Conservation (phyloP, 2,888 invertebrate genomes). For the Catocala sponsa region DNA sequence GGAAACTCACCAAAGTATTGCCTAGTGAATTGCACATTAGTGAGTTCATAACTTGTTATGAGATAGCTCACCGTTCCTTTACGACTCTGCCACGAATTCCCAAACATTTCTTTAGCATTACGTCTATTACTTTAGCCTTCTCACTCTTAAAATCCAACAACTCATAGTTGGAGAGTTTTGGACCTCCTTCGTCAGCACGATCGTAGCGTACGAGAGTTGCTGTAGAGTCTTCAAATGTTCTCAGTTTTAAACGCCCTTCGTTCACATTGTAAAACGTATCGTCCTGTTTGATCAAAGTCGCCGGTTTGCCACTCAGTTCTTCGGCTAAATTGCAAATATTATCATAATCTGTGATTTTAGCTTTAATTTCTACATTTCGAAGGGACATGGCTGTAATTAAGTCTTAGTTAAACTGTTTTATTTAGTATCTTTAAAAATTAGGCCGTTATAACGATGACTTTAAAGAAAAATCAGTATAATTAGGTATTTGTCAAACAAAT, state of each 20-base stretch:
- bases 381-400: constrained; percentile 11
- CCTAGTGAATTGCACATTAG: no score
- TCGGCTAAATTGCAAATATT: constrained; percentile 88
- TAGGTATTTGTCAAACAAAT: no score
- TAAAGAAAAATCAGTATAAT: no score
- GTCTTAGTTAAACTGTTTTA: neutral
- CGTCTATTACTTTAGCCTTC: constrained; percentile 85
- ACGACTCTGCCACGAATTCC: constrained; percentile 92
- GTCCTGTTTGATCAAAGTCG: constrained; percentile 90
- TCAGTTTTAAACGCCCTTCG: constrained; percentile 93
- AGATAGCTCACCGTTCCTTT: constrained; percentile 87
- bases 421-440: no score
- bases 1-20: no score
- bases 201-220: constrained; percentile 94
- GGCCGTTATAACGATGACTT: no score
- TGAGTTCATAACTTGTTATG: no score
- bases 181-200: constrained; percentile 92
- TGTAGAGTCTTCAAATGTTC: constrained; percentile 87
- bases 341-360: constrained; percentile 89
- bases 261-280: constrained; percentile 93
- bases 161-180: constrained; percentile 93
- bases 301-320: constrained; percentile 86
- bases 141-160: constrained; percentile 84
- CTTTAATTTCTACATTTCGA: constrained; percentile 97
- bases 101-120: constrained; percentile 85